Base-by-base conservation (phyloP, 2,797 vertebrate species). In the Scolopax rusticola region DNA sequence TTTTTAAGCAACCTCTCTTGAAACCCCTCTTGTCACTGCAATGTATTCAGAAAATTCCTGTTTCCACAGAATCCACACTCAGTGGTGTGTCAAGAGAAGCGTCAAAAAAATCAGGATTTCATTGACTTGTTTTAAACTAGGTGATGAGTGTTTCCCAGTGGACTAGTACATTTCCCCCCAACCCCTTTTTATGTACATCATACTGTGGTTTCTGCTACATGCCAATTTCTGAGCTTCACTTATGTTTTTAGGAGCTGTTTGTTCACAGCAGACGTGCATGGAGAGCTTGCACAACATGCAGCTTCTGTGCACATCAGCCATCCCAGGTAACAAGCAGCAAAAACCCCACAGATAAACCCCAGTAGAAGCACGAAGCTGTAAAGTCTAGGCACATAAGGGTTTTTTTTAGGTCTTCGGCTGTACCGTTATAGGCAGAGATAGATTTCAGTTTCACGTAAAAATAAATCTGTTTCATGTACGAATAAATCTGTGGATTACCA, bases 161-260 rank as follows among this genome's bases (percentile, higher is more conserved):
- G 30, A 60, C 14, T 28, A 9, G 12, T 73, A 45, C 13, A 24
- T 3, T 5, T 0, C 0, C 2, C 4, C 38, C 5, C 36, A 14
- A 16, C 33, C 33, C 24, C 57, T 38, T 53, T 80, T 65, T 41
- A 12, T 27, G n/a, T 27, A 20, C 21, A 30, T 64, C 27, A 27
- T 68, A 40, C 30, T 32, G n/a, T 54, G 18, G 8, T 81, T 64
- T 78, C 63, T 67, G 38, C 11, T 65, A 36, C 16, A 2, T 18
- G 36, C 6, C n/a, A 20, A 0, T 38, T 78, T 74, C 76, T 83
- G 15, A 82, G 47, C 8, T 61, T 83, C 15, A 16, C 5, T 64
- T 40, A 33, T 28, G 13, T 67, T 60, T 63, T 56, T 47, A 38
- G 28, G 24, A 83, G 10, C 20, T 64, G 17, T 57, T 85, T 77